Evolutionary conservation across 2,797 vertebrate species (phyloP).

Genomic region (Anguilla obscura): DNA sequence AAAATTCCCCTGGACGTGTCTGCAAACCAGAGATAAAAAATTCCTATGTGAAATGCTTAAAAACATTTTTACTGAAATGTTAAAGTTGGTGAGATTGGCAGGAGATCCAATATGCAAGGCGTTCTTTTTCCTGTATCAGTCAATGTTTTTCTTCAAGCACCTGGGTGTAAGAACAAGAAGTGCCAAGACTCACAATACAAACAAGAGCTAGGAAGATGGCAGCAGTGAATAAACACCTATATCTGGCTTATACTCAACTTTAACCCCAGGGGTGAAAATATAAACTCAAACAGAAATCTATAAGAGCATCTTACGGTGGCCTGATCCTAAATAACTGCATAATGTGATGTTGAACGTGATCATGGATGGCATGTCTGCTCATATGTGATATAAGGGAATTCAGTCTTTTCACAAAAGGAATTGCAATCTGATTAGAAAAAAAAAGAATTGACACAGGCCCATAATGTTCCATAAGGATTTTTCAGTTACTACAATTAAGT

Average conservation of each 20-base stretch:
- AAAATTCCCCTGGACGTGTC: no score
- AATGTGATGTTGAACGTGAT: not conserved
- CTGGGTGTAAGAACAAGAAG: not conserved
- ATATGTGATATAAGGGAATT: no score
- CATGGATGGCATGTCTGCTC: no score
- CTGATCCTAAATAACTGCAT: not conserved
- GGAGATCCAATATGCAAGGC: no score
- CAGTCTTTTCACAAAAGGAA: conserved; percentile 26
- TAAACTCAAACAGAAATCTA: not conserved
- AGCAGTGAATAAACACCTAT: not conserved
- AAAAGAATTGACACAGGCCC: not conserved
- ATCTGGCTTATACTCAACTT: not conserved
- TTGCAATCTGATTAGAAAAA: conserved; percentile 29
- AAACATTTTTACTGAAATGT: no score
- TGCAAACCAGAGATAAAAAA: no score
- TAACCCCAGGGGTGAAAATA: not conserved
- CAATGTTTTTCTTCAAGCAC: not conserved
- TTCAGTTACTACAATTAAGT: conserved; percentile 16
- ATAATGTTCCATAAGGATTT: conserved; percentile 37
- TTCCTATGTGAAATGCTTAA: no score
- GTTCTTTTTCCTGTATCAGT: no score
- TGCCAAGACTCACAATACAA: not conserved
- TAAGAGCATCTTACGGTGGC: not conserved
- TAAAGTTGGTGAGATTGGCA: no score
- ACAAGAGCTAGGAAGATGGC: not conserved